phyloP scores from a whole-genome alignment of 2,113 vertebrate species.

The Myrmophylax atrothorax region DNA sequence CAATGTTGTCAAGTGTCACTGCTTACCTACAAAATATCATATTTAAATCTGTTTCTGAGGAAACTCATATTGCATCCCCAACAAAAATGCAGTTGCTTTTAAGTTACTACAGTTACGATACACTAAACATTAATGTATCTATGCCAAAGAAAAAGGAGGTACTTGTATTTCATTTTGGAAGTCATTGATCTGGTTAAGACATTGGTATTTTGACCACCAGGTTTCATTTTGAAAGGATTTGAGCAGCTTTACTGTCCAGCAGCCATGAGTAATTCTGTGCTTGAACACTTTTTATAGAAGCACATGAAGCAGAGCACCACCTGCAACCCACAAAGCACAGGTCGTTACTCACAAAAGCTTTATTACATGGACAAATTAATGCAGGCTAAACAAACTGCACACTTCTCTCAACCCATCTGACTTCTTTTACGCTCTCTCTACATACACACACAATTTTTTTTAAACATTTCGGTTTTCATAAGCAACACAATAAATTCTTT shows the following conservation, averaged over 20 bases:
- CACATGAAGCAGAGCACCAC: neutral
- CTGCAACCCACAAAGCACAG: neutral
- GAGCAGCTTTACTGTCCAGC: slow-evolving; percentile 7
- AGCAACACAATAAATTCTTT: neutral
- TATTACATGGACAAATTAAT: neutral
- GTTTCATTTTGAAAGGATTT: slow-evolving; percentile 42
- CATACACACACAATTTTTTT: fast-evolving
- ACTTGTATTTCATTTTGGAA: neutral
- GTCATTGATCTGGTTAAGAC: slow-evolving; percentile 3
- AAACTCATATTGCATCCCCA: neutral
- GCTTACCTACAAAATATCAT: neutral
- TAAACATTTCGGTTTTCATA: neutral
- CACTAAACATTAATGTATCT: neutral
- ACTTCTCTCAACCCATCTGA: neutral
- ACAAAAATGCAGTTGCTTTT: neutral
- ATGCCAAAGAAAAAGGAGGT: neutral
- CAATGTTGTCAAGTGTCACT: neutral
- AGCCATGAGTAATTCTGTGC: slow-evolving; percentile 10
- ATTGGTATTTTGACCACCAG: neutral
- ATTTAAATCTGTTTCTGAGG: neutral
- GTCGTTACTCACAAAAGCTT: neutral
- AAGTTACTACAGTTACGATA: neutral
- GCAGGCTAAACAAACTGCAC: neutral
- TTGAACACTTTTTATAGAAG: neutral
- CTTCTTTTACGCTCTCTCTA: neutral